Evolutionary conservation across 1,140 invertebrate genomes (phyloP), one percentile per base, ranked within the genome.

Genomic region (Drosophila arizonae): DNA sequence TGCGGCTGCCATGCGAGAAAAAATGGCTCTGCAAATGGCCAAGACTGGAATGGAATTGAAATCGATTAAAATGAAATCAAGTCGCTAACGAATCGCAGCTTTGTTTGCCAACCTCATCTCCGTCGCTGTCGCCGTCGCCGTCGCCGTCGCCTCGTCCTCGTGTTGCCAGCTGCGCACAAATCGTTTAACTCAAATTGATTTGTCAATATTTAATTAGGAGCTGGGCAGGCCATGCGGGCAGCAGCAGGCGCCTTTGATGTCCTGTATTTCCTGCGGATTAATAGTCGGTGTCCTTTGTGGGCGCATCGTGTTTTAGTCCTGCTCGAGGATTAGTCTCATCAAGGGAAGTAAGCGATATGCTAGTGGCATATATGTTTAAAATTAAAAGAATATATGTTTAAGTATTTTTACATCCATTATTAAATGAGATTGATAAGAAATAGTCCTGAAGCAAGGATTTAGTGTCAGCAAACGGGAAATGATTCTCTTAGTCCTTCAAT

Each of bases 131-230:
- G 50, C 56, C 61, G 65, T 63, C 57, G 63, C 50, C 62, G 55
- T 73, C n/a, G 39, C 46, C 21, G 56, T n/a, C n/a, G n/a, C n/a
- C n/a, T n/a, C n/a, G n/a, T n/a, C 43, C 69, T 51, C 33, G 71
- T 28, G 21, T 46, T 64, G 61, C 56, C 84, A 88, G 84, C 84
- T 88, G 84, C 79, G 60, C 84, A 82, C 82, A 87, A 87, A 87
- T 87, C 82, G 85, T 72, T 88, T 88, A 88, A 88, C 84, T 88
- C 79, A 88, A 88, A 88, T 88, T 88, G 84, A 88, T 69, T 89
- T 88, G 84, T 88, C 84, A 88, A 88, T 88, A 88, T 88, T 88
- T 88, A 88, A 88, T 88, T 88, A 85, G 81, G 82, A 82, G 48
- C 61, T 70, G 43, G 15, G 43, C n/a, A 17, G 51, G 24, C 52